phyloP scores from a whole-genome alignment of 1,140 invertebrate genomes.

The Lordiphosa stackelbergi region DNA sequence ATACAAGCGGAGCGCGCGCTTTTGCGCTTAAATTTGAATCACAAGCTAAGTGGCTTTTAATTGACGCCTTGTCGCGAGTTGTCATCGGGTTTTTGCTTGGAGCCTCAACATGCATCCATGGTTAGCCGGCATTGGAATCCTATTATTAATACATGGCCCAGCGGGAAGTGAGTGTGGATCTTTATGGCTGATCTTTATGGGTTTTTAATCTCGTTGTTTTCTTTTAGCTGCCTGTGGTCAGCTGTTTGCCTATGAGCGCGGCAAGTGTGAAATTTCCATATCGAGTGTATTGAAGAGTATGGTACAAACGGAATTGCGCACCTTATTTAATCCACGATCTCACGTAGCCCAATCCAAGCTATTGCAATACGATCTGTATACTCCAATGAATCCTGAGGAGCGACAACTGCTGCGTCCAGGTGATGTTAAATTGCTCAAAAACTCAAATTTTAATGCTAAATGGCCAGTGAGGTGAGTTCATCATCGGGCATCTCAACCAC shows the following conservation, averaged over 20 bases:
- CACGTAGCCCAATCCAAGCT: constrained; percentile 26
- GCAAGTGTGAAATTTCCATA: constrained; percentile 59
- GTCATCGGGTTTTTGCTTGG: constrained; percentile 1
- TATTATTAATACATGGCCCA: neutral
- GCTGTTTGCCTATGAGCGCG: constrained; percentile 54
- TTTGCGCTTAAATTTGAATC: constrained; percentile 5
- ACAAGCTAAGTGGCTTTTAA: constrained; percentile 15
- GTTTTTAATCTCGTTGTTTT: constrained; percentile 4
- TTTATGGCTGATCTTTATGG: neutral
- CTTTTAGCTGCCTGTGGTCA: constrained; percentile 8
- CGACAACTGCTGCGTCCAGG: constrained; percentile 46
- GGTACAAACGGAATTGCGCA: constrained; percentile 32
- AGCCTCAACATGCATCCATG: neutral
- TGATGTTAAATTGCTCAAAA: constrained; percentile 38
- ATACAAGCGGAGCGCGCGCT: constrained; percentile 16
- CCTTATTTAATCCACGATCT: constrained; percentile 9
- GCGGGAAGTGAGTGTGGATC: constrained; percentile 3
- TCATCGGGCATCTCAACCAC: neutral
- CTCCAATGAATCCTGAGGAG: constrained; percentile 50
- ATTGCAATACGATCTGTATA: constrained; percentile 67
- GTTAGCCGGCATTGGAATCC: too few relatives aligned
- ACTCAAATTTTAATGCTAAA: constrained; percentile 72
- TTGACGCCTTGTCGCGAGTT: constrained; percentile 24
- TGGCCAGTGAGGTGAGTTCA: constrained; percentile 63
- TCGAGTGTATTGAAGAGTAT: constrained; percentile 42